Evolutionary conservation across 2,797 vertebrate genomes (phyloP), one percentile per base, ranked within the genome.

Genomic region (Okamejei kenojei): DNA sequence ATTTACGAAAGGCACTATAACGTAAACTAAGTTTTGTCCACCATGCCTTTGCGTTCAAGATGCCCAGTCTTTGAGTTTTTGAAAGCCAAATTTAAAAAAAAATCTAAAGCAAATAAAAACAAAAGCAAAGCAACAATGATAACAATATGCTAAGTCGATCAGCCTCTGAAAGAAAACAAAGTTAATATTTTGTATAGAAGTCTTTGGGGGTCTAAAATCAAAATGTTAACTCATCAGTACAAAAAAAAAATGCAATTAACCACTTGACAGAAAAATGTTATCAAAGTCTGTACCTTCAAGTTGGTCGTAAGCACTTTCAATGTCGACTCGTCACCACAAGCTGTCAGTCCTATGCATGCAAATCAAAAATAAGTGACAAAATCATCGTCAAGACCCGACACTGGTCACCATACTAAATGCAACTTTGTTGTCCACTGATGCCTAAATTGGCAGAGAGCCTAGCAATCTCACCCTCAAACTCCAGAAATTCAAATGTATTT

Each of bases 241-340:
- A 26, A 23, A 35, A 78, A 78, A 45, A 11, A 88, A 1, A 65
- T 35, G 32, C 84, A 88, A 35, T 35, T 21, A 88, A 65, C 32
- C n/a, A 84, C n/a, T 86, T 58, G 80, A 82, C 23, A 32, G 26
- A 88, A 63, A 88, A 88, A 88, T 29, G 54, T 84, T n/a, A 61
- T 29, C 54, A 84, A 88, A 32, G n/a, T 88, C 15, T 65, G 84
- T 68, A 88, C 84, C 84, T 88, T 88, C 63, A 65, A 88, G 84
- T 88, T 68, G 17, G 84, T 35, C n/a, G 84, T 88, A 63, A 63
- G 84, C n/a, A 68, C 61, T 32, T 68, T 88, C 54, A 65, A 17
- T 65, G 61, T 88, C 19, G 63, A 65, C 84, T 88, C 1, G 63
- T 68, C 61, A 88, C 84, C 84, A 88, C n/a, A 23, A 32, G n/a